Evolutionary conservation across 2,113 vertebrate genomes (phyloP).

Genomic region (Cavia porcellus): DNA sequence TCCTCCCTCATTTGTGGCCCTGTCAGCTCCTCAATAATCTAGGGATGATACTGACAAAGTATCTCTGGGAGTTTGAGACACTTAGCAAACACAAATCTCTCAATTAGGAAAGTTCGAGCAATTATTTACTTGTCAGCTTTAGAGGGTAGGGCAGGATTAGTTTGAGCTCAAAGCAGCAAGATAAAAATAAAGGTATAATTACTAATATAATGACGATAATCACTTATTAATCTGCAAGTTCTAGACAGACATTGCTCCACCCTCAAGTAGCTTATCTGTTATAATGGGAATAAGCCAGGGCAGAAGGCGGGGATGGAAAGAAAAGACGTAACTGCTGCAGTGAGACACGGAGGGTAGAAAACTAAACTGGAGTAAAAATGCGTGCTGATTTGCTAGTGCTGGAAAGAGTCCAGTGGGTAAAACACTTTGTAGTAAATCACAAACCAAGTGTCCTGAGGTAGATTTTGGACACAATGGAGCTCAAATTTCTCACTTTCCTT

Average conservation of each 20-base stretch:
- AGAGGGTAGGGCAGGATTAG: conserved; percentile 62
- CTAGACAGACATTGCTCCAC: conserved; percentile 62
- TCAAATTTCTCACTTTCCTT: conserved; percentile 29
- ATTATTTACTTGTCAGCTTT: conserved; percentile 67
- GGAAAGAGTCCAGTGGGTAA: background rate
- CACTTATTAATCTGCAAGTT: conserved; percentile 69
- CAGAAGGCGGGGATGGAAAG: background rate
- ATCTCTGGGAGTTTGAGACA: conserved; percentile 30
- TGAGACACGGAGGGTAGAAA: background rate
- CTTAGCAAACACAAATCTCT: conserved; percentile 68
- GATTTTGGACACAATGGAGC: background rate
- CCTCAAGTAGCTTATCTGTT: conserved; percentile 54
- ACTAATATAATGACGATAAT: conserved; percentile 62
- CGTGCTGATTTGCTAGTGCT: background rate
- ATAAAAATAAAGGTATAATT: conserved; percentile 73
- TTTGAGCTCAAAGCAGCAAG: conserved; percentile 64
- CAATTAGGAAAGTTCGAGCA: conserved; percentile 58
- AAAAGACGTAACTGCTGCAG: background rate
- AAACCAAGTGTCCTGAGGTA: background rate
- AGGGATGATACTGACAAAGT: conserved; percentile 52
- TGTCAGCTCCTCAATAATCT: conserved; percentile 12
- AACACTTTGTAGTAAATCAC: background rate
- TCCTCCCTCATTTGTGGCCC: background rate
- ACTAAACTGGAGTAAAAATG: background rate
- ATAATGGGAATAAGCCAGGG: conserved; percentile 36